A percentile compares a stretch with the other conserved stretches of the same genome.
Evolutionary conservation across 30 jellyfish, hydroid and myxozoan genomes (phyloP).

Genomic region (Clytia hemisphaerica): DNA sequence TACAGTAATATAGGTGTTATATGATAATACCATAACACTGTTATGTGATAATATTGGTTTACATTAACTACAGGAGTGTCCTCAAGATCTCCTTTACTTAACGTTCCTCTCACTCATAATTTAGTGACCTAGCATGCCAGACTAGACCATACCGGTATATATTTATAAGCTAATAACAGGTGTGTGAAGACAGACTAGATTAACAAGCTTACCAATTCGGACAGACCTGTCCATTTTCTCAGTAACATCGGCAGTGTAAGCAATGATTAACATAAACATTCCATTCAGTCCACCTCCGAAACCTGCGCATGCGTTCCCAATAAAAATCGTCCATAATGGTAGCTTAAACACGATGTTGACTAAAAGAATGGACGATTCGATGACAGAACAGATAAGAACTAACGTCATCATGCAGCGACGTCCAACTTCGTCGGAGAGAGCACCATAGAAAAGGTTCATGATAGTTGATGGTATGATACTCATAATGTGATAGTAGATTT

Average conservation of each 20-base stretch:
- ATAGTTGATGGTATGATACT: no score
- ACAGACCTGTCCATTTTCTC: slow-evolving; percentile 39
- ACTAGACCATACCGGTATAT: no score
- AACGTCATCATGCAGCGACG: slow-evolving; percentile 54
- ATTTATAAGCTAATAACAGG: no score
- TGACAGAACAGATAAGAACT: slow-evolving; percentile 20
- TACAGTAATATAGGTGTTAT: no score
- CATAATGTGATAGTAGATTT: no score
- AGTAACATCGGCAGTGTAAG: slow-evolving; percentile 75
- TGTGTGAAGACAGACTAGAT: no score
- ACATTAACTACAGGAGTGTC: no score
- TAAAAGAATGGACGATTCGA: slow-evolving; percentile 29
- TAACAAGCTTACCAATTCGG: slow-evolving; percentile 68
- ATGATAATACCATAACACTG: no score
- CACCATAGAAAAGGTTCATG: slow-evolving; percentile 48
- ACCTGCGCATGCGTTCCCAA: slow-evolving; percentile 62
- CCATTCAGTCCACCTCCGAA: slow-evolving; percentile 72
- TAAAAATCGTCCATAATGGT: slow-evolving; percentile 39
- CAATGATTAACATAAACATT: slow-evolving; percentile 32
- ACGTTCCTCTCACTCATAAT: no score
- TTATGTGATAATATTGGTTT: no score
- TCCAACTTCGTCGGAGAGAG: slow-evolving; percentile 76
- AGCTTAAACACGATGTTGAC: slow-evolving; percentile 39
- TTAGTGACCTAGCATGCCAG: no score
- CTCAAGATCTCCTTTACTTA: no score